Conservation (phyloP, 2,888 invertebrate genomes). For the Eulithis testata region DNA sequence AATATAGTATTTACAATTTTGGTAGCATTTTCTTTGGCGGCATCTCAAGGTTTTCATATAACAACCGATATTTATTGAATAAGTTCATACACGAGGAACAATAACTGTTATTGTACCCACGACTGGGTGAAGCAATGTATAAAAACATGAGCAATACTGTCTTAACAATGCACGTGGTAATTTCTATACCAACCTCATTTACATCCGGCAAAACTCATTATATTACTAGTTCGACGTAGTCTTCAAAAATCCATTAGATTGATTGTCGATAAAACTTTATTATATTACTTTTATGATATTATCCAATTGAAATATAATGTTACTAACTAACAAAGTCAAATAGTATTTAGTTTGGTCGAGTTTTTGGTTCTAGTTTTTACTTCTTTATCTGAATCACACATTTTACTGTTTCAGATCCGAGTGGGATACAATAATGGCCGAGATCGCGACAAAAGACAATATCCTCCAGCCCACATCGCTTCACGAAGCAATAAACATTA, state of each 20-base stretch:
- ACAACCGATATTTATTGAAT: slow-evolving; percentile 20
- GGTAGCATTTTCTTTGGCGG: neutral
- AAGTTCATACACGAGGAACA: slow-evolving; percentile 56
- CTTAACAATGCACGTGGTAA: slow-evolving; percentile 42
- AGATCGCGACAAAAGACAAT: slow-evolving; percentile 60
- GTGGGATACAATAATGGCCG: slow-evolving; percentile 57
- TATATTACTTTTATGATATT: slow-evolving; percentile 9
- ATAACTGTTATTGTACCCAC: slow-evolving; percentile 60
- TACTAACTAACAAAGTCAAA: slow-evolving; percentile 12
- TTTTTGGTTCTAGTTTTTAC: neutral
- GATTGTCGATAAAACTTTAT: neutral
- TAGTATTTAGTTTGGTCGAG: neutral
- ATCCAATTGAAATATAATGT: slow-evolving; percentile 27
- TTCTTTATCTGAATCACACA: slow-evolving; percentile 34
- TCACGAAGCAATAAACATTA: slow-evolving; percentile 78
- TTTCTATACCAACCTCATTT: slow-evolving; percentile 10
- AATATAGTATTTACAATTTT: neutral
- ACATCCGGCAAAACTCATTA: slow-evolving; percentile 35
- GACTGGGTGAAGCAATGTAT: slow-evolving; percentile 41
- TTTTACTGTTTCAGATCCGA: slow-evolving; percentile 62
- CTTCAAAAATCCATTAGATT: slow-evolving; percentile 26
- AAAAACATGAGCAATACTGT: slow-evolving; percentile 49
- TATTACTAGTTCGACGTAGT: slow-evolving; percentile 25
- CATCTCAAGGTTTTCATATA: slow-evolving; percentile 6
- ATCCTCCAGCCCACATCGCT: slow-evolving; percentile 69